A percentile compares a stretch with the other conserved stretches of the same genome.
Conservation (phyloP, 1,140 invertebrate species). For the Mercenaria mercenaria region DNA sequence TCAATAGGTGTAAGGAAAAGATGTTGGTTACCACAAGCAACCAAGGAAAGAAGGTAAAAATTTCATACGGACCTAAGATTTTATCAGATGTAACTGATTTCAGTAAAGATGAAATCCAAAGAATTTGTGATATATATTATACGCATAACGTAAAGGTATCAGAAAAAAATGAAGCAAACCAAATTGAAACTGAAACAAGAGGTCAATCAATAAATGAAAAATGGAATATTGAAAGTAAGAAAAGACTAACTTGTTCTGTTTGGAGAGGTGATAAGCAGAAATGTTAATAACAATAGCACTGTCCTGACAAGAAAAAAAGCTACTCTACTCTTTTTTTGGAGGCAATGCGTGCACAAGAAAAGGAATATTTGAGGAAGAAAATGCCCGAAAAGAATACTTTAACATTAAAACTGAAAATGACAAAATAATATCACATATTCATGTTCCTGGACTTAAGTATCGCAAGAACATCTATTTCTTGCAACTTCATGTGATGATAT, state of each 20-base stretch:
- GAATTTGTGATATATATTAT: background rate
- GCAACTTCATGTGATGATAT: background rate
- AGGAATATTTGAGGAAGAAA: background rate
- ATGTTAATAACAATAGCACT: background rate
- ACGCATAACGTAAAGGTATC: background rate
- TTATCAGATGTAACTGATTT: constrained; percentile 25
- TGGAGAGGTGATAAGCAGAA: background rate
- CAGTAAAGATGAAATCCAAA: background rate
- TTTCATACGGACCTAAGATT: background rate
- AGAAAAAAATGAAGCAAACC: background rate
- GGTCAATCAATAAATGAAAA: background rate
- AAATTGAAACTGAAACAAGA: background rate
- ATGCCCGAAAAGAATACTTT: background rate
- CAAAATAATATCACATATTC: background rate
- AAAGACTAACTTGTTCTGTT: background rate
- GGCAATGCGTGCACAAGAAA: background rate
- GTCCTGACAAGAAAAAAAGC: background rate
- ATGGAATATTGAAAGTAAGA: background rate
- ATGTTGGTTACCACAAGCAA: background rate
- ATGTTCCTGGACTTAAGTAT: background rate
- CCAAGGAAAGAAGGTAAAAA: background rate
- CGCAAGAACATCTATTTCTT: background rate
- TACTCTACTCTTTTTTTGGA: background rate
- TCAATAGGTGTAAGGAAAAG: background rate
- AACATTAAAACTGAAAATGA: background rate